These are phyloP conservation scores for Brachyistius frenatus DNA, from an alignment of 2,113 vertebrate genomes.

Conservation along the genomic window DNA sequence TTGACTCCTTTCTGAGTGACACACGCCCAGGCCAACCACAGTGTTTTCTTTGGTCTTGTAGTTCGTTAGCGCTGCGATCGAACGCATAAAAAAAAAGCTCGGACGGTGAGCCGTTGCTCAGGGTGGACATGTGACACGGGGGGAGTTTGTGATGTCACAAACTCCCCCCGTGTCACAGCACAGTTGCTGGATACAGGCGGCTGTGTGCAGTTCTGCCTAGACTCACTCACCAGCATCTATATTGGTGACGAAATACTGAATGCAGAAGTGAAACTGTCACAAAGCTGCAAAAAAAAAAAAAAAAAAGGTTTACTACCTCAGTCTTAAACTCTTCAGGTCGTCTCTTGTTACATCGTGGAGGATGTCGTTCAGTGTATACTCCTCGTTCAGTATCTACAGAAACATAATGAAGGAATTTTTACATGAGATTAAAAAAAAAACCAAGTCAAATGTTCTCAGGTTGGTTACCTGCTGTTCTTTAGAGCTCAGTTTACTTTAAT, in stretches of 20 bases:
- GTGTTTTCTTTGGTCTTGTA: no score
- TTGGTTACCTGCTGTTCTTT: neutral
- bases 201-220: neutral
- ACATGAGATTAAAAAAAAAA: neutral
- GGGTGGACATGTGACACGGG: no score
- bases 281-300: neutral
- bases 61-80: no score
- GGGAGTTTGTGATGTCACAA: no score
- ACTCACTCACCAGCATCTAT: neutral
- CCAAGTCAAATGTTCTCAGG: neutral
- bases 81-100: no score
- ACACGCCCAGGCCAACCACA: no score
- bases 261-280: conserved; percentile 31
- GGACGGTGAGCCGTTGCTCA: no score
- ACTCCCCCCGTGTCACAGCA: neutral
- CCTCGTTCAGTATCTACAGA: conserved; percentile 87
- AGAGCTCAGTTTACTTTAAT: neutral
- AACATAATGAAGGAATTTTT: neutral
- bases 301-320: conserved; percentile 85
- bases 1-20: no score
- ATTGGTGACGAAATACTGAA: conserved; percentile 7
- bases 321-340: conserved; percentile 93
- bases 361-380: conserved; percentile 92
- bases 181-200: conserved; percentile 12
- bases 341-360: conserved; percentile 93